Evolutionary conservation across 2,113 vertebrate species (phyloP), one percentile per base, ranked within the genome.

Genomic region (Columba janthina): DNA sequence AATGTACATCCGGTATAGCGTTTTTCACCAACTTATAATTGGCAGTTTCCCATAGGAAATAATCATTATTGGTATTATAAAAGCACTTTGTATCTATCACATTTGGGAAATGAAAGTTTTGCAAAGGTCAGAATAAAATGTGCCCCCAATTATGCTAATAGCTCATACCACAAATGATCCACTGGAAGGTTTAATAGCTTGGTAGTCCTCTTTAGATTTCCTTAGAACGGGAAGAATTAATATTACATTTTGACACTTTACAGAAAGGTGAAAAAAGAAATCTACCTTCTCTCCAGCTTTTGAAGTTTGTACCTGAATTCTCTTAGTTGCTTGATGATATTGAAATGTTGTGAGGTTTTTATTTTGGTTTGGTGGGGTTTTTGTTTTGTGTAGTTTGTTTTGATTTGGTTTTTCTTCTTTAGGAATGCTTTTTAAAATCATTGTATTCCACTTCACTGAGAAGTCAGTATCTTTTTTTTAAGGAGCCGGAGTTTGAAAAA

Each of bases 121-220:
- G 78, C 89, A 97, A 97, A 98, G 97, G 98, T 99, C 98, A 98
- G 97, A 97, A 98, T 98, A 98, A 99, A 99, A 96, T 98, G 98
- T 98, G 98, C 98, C 98, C 98, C 98, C 98, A 99, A 99, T 99
- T 99, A 99, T 97, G 98, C 98, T 98, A 98, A 98, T 98, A 98
- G 98, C 97, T 98, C 98, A 97, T 98, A 98, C 97, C 98, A 98
- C 96, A 98, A 98, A 98, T 98, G 98, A 97, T 97, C 97, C 97
- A 97, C 97, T 90, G 92, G 97, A 97, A 98, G 82, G 95, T 96
- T 98, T 98, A 98, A 98, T 97, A 97, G 97, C 97, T 98, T 98
- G 88, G 70, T 97, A 97, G 92, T 90, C 83, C 89, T 97, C 95
- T 90, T 91, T 91, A 75, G 60, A 72, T 87, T 97, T 93, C 73